A percentile compares a stretch with the other conserved stretches of the same genome.
Evolutionary conservation across 2,113 vertebrate genomes (phyloP).

Genomic region (Malurus cyaneus): DNA sequence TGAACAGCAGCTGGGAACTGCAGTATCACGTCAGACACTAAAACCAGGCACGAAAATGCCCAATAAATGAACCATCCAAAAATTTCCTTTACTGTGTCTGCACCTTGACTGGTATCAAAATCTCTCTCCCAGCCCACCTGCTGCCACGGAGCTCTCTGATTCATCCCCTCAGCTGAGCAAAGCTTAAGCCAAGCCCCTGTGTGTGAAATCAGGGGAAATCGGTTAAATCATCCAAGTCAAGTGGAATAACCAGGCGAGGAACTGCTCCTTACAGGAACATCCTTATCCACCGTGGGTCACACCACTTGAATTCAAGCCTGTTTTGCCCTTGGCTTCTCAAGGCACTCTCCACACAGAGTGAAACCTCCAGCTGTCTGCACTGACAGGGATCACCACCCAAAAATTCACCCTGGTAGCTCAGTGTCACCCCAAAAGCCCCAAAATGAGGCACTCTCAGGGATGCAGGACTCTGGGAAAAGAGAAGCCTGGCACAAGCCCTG

Average conservation of each 20-base stretch:
- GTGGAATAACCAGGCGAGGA: neutral
- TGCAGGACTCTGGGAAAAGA: neutral
- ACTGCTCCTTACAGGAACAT: neutral
- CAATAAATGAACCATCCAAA: neutral
- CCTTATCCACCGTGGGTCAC: neutral
- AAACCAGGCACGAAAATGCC: neutral
- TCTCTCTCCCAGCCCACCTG: neutral
- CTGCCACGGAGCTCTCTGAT: neutral
- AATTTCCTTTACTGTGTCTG: neutral
- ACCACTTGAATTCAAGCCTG: neutral
- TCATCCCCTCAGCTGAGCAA: neutral
- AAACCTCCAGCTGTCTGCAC: neutral
- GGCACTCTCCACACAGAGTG: neutral
- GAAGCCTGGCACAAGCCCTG: neutral
- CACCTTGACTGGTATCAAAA: neutral
- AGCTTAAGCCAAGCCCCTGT: neutral
- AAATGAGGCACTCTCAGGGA: accelerated
- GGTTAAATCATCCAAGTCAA: neutral
- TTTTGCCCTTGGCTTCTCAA: neutral
- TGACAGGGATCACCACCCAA: neutral
- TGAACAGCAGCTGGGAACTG: neutral
- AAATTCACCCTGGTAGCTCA: neutral
- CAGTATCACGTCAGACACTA: accelerated
- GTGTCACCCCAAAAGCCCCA: neutral
- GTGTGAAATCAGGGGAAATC: neutral